Evolutionary conservation across 1,140 invertebrate genomes (phyloP).

Genomic region (Dendrolimus kikuchii): DNA sequence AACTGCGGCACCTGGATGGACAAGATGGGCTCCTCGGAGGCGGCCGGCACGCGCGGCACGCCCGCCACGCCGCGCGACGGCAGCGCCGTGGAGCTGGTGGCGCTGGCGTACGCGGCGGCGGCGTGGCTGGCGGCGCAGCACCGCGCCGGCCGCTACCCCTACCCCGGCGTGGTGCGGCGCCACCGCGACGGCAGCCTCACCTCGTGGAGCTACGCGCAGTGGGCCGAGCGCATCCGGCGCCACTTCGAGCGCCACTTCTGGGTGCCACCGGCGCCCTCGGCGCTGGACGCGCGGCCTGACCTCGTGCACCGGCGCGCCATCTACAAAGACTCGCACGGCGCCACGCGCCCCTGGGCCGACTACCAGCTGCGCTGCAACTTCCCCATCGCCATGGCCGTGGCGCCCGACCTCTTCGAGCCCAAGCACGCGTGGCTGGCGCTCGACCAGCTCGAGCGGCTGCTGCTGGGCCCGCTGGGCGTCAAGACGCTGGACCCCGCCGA

Average conservation of each 20-base stretch:
- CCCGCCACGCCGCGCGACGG: constrained; percentile 97
- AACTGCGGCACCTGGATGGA: constrained; percentile 99
- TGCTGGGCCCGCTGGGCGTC: constrained; percentile 96
- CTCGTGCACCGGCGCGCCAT: constrained; percentile 92
- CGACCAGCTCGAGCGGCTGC: constrained; percentile 79
- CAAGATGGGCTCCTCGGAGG: constrained; percentile 98
- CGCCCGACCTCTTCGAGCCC: constrained; percentile 92
- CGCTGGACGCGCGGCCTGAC: constrained; percentile 79
- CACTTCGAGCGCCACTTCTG: constrained; percentile 96
- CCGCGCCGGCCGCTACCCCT: constrained; percentile 80
- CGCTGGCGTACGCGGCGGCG: constrained; percentile 83
- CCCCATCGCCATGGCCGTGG: constrained; percentile 91
- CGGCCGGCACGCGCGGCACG: constrained; percentile 91
- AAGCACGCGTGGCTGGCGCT: constrained; percentile 90
- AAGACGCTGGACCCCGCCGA: constrained; percentile 97
- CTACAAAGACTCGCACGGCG: constrained; percentile 93
- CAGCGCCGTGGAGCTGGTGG: constrained; percentile 95
- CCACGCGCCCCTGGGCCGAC: constrained; percentile 90
- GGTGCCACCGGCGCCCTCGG: constrained; percentile 74
- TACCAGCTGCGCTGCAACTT: constrained; percentile 94
- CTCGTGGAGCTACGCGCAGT: constrained; percentile 86
- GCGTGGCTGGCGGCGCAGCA: constrained; percentile 82
- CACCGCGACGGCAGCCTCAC: constrained; percentile 77
- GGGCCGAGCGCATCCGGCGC: constrained; percentile 87
- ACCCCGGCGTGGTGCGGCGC: constrained; percentile 82